A percentile compares a stretch with the other conserved stretches of the same genome.
Evolutionary conservation across 2,113 vertebrate species (phyloP).

Genomic region (Alaudala cheleensis): DNA sequence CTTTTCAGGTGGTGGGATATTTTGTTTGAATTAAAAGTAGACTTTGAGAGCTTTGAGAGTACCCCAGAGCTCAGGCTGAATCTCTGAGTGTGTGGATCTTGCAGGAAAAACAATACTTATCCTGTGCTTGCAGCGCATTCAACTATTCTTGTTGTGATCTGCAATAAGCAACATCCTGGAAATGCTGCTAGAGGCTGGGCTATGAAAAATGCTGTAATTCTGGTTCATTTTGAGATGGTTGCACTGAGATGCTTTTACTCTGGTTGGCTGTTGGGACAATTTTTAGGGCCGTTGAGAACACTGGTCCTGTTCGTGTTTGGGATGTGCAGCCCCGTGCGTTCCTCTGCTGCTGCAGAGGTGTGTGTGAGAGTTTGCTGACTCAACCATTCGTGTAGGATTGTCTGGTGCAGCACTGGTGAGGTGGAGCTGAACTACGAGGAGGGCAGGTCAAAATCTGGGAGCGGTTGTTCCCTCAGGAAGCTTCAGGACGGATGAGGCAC

Average conservation of each 20-base stretch:
- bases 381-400: rapidly evolving
- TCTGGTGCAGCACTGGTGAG: not conserved
- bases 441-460: not conserved
- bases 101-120: not conserved
- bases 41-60: not conserved
- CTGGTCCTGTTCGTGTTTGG: not conserved
- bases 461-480: not conserved
- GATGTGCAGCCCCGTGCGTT: rapidly evolving
- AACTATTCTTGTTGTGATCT: rapidly evolving
- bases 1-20: not conserved
- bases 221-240: not conserved
- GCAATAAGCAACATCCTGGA: not conserved
- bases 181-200: not conserved
- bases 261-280: not conserved
- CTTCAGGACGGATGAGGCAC: not conserved
- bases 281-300: not conserved
- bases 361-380: not conserved
- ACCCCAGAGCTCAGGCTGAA: not conserved
- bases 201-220: not conserved
- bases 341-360: not conserved
- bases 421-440: rapidly evolving
- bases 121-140: rapidly evolving
- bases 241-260: not conserved
- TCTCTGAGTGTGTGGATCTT: not conserved
- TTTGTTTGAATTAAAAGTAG: not conserved